Evolutionary conservation across 2,888 invertebrate genomes (phyloP).

Genomic region (Ophion slaviceki): DNA sequence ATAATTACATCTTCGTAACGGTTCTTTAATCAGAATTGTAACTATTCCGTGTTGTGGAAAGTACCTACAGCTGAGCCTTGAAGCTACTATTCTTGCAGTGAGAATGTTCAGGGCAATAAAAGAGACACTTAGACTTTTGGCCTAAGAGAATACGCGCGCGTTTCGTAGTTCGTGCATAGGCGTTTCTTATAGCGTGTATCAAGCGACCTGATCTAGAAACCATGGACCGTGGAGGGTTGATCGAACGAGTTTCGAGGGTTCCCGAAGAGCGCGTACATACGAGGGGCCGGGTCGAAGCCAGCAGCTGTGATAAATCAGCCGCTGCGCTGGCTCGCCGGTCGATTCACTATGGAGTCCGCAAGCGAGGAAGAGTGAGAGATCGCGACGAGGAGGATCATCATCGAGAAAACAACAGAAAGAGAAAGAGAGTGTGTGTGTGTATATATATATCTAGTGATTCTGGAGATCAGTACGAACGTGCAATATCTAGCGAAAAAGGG

Average conservation of each 20-base stretch:
- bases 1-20: background rate
- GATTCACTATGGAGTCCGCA: conserved; percentile 52
- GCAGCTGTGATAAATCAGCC: conserved; percentile 71
- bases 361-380: conserved; percentile 48
- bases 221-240: conserved; percentile 73
- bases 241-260: conserved; percentile 70
- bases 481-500: conserved; percentile 34
- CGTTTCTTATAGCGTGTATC: conserved; percentile 63
- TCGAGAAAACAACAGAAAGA: conserved; percentile 31
- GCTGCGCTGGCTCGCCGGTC: conserved; percentile 45
- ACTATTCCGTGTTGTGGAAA: background rate
- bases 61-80: background rate
- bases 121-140: background rate
- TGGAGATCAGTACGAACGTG: conserved; percentile 19
- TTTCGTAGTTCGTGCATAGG: conserved; percentile 54
- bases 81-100: background rate
- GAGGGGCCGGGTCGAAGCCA: conserved; percentile 60
- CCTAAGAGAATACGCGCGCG: background rate
- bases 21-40: background rate
- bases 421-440: background rate
- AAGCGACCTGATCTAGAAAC: conserved; percentile 73
- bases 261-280: conserved; percentile 59
- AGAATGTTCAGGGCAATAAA: conserved; percentile 9
- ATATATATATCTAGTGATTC: conserved; percentile 29
- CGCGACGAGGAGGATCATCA: conserved; percentile 33